A percentile compares a stretch with the other conserved stretches of the same genome.
Evolutionary conservation across 2,888 invertebrate species (phyloP).

Genomic region (Vannuccia rotundouncinata): DNA sequence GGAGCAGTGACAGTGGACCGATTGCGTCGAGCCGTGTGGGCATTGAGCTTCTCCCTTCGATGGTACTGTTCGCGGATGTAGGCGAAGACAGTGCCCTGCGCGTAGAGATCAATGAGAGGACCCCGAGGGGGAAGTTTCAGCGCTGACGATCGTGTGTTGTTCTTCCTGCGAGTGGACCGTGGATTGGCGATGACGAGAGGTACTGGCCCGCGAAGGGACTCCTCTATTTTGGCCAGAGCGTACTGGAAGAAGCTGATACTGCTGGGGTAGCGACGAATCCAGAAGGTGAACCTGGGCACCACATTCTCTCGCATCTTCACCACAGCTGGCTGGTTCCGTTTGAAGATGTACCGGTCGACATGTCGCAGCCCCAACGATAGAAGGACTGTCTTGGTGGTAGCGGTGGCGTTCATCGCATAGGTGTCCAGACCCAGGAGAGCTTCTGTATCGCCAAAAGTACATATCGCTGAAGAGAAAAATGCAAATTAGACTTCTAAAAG

Average conservation of each 20-base stretch:
- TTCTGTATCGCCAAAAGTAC: not conserved
- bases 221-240: not conserved
- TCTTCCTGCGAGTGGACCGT: not conserved
- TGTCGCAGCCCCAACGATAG: not conserved
- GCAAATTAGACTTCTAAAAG: no score
- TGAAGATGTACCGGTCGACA: not conserved
- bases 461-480: no score
- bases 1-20: not conserved
- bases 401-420: not conserved
- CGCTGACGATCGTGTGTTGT: not conserved
- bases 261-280: not conserved
- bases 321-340: not conserved
- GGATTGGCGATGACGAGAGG: not conserved
- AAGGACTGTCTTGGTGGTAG: not conserved
- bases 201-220: not conserved
- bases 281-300: not conserved
- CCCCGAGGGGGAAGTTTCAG: not conserved
- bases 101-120: not conserved
- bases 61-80: constrained; percentile 12
- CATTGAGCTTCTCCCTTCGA: not conserved
- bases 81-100: not conserved
- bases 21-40: not conserved
- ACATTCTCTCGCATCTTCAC: not conserved
- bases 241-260: constrained; percentile 1
- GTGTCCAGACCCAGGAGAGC: not conserved